Conservation (phyloP, 2,113 vertebrate species). For the Callionymus lyra region DNA sequence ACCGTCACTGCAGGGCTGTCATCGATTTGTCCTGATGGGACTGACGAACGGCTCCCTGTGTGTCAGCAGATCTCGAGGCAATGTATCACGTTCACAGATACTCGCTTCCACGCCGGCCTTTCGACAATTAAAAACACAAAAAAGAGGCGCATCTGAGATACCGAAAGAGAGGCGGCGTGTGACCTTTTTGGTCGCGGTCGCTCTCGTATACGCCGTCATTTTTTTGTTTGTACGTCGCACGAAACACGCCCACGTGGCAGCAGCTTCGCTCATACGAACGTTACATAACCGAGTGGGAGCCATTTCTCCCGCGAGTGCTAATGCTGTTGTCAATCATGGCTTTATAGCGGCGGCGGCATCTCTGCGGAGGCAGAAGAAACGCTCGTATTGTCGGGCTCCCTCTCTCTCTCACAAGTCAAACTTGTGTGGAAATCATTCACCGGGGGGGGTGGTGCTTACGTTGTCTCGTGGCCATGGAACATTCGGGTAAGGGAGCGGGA, state of each 20-base stretch:
- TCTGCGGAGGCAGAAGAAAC: conserved; percentile 49
- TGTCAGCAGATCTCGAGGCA: conserved; percentile 53
- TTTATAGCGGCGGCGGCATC: conserved; percentile 47
- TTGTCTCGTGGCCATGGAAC: conserved; percentile 24
- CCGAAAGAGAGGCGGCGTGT: too few relatives aligned
- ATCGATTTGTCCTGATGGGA: conserved; percentile 3
- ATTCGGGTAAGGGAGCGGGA: conserved; percentile 38
- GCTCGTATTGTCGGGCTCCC: conserved; percentile 46
- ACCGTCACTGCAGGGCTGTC: too few relatives aligned
- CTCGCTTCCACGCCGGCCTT: conserved; percentile 11
- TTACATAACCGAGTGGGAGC: conserved; percentile 62
- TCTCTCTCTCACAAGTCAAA: conserved; percentile 31
- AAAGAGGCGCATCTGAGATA: too few relatives aligned
- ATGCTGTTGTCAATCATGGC: conserved; percentile 61
- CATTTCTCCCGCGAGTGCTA: conserved; percentile 50
- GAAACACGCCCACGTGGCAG: conserved; percentile 5
- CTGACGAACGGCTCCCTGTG: conserved; percentile 35
- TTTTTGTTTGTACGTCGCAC: conserved; percentile 24
- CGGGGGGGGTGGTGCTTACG: background rate
- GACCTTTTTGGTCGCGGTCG: conserved; percentile 30
- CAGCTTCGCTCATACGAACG: conserved; percentile 19
- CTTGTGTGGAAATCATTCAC: too few relatives aligned
- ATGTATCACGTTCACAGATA: conserved; percentile 48
- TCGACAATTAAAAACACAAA: conserved; percentile 18
- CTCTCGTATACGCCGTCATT: conserved; percentile 40